Evolutionary conservation across 2,797 vertebrate species (phyloP).

Genomic region (Carcharodon carcharias): DNA sequence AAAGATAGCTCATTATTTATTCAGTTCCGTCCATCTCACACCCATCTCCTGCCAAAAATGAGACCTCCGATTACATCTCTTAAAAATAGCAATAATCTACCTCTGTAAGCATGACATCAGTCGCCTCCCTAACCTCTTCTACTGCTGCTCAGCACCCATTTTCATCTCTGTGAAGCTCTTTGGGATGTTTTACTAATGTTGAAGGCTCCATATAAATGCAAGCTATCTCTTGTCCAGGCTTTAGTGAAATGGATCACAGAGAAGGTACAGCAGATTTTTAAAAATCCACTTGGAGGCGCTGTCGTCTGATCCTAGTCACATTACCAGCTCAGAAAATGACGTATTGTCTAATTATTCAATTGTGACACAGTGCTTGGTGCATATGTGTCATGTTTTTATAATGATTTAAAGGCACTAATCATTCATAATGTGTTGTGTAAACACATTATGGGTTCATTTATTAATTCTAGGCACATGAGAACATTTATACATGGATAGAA

Average conservation of each 20-base stretch:
- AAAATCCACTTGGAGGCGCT: not conserved
- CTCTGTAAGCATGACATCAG: not conserved
- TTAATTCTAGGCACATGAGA: too few relatives aligned
- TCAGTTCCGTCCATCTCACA: not conserved
- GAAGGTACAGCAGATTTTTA: not conserved
- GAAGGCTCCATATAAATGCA: too few relatives aligned
- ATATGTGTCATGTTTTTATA: not conserved
- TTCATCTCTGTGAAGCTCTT: too few relatives aligned
- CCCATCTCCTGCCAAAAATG: not conserved
- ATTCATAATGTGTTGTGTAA: too few relatives aligned
- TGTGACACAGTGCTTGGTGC: not conserved
- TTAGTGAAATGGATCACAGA: not conserved
- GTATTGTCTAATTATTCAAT: not conserved
- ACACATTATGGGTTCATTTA: too few relatives aligned
- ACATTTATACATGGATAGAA: too few relatives aligned
- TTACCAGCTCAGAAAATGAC: not conserved
- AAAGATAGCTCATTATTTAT: not conserved
- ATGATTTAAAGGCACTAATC: too few relatives aligned
- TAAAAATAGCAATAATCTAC: not conserved
- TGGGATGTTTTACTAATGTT: too few relatives aligned
- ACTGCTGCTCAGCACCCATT: too few relatives aligned
- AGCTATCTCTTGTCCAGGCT: not conserved
- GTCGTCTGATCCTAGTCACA: not conserved
- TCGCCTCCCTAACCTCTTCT: too few relatives aligned
- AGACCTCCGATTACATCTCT: not conserved